These are phyloP conservation scores for Spheniscus mendiculus DNA, from an alignment of 2,113 vertebrate species.

Conservation along the genomic window DNA sequence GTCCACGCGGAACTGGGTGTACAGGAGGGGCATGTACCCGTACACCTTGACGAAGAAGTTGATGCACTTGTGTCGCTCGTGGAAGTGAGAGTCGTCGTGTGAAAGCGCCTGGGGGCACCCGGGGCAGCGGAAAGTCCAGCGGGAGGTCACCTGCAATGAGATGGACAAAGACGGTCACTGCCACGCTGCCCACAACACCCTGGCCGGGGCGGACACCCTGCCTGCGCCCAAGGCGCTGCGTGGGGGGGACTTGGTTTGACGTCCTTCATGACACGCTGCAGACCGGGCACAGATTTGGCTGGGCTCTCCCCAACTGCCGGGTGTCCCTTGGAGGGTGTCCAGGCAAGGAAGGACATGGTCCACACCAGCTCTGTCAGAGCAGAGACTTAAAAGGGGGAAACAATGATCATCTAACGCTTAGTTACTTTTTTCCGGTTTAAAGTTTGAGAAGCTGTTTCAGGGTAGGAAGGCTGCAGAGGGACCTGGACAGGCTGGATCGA, in stretches of 20 bases:
- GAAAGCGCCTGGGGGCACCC: slow-evolving; percentile 97
- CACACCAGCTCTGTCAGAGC: background rate
- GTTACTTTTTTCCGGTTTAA: background rate
- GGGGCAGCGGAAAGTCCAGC: slow-evolving; percentile 98
- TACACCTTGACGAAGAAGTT: slow-evolving; percentile 99
- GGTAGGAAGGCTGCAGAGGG: too few relatives aligned
- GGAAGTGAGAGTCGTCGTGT: slow-evolving; percentile 97
- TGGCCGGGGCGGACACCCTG: rapidly evolving
- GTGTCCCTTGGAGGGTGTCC: background rate
- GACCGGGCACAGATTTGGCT: too few relatives aligned
- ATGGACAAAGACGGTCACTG: background rate
- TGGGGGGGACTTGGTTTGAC: rapidly evolving
- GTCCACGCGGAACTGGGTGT: slow-evolving; percentile 98
- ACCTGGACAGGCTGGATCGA: too few relatives aligned
- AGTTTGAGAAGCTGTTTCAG: background rate
- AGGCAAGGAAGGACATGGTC: background rate
- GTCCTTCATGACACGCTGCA: rapidly evolving
- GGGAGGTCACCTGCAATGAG: slow-evolving; percentile 87
- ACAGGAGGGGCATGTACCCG: slow-evolving; percentile 97
- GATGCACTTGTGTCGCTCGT: slow-evolving; percentile 98
- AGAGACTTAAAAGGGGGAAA: background rate
- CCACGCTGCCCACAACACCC: rapidly evolving
- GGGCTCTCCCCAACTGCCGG: rapidly evolving
- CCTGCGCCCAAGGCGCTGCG: rapidly evolving
- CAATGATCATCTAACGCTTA: rapidly evolving